Evolutionary conservation across 2,797 vertebrate genomes (phyloP), one percentile per base, ranked within the genome.

Genomic region (Helarctos malayanus): DNA sequence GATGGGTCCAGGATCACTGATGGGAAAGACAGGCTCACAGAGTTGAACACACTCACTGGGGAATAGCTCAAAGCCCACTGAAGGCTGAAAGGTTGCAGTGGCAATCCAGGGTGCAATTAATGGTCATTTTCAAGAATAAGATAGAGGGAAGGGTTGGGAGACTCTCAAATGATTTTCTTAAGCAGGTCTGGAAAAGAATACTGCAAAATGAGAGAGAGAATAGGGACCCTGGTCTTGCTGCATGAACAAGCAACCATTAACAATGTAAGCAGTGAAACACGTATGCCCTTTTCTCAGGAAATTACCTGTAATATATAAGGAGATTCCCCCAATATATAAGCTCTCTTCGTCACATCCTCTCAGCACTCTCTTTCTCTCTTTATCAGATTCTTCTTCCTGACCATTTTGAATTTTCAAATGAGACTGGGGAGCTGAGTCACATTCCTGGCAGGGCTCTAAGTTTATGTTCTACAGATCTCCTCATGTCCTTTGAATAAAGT

Each of bases 261-360:
- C 1, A 56, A 6, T 0, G 14, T 13, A 38, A 59, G 25, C 2
- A 18, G 0, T 18, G 38, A 87, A 35, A 0, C 8, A 29, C 0
- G 0, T 0, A 7, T 27, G 35, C 13, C 1, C 11, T 93, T 75
- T 41, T 14, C 73, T 79, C 18, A 83, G 49, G 63, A 59, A 81
- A 76, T n/a, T 71, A 32, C 19, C 52, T 71, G 5, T 25, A 65
- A 18, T 23, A 47, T 23, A 32, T 9, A 18, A 59, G 11, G 45
- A n/a, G 49, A 65, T 19, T 25, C 38, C 35, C 27, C 29, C 41
- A 63, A 69, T 3, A 57, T 1, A 79, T 29, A 4, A 32, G 54
- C 19, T 73, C 29, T 41, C 23, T 41, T 61, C 16, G 18, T 79
- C 13, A 19, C 18, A 3, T 27, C 3, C 7, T 15, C 56, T 68